Base-by-base conservation (phyloP, 2,113 vertebrate genomes). In the Corythaeola cristata region DNA sequence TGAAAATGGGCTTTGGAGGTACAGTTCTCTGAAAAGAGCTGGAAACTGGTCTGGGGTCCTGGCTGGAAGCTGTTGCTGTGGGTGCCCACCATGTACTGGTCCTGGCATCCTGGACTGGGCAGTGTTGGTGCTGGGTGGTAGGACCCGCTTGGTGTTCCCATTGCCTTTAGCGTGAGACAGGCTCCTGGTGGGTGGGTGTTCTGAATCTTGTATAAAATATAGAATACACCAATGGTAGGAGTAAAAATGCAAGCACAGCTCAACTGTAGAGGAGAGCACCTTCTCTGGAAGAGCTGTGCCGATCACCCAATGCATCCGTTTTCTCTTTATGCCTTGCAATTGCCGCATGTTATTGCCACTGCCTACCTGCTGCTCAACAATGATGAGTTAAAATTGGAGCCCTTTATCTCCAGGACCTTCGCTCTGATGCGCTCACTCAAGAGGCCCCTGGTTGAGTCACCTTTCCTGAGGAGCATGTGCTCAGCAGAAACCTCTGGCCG, bases 351-450 rank as follows among this genome's bases (percentile, higher is more conserved):
- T 72, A 0, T 23, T 41, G n/a, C 15, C 24, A 1, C 26, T 44
- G 41, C 12, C 41, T 44, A 44, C 41, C 41, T 44, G 41, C 41
- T 44, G 41, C 41, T 44, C 41, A 44, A 13, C 41, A 44, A 44
- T 44, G 41, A 44, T 44, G 44, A 60, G 39, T 74, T 71, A 50
- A 74, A 45, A 39, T 14, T 1, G 1, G 32, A 69, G 11, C 27
- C 33, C 62, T 85, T 45, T 63, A 44, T 27, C 27, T 69, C 27
- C 35, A 53, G 85, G 50, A 30, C 30, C 17, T 32, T 73, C 0
- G 0, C 1, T 50, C 1, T 4, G 32, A 11, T 58, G 28, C 2
- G 2, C 30, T 79, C 0, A 0, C 50, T 69, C 32, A 20, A 4
- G 66, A 66, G 35, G 22, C 18, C 13, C 8, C 0, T 1, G 30